Evolutionary conservation across 1,140 invertebrate species (phyloP).

Genomic region (Ganaspis sp.): DNA sequence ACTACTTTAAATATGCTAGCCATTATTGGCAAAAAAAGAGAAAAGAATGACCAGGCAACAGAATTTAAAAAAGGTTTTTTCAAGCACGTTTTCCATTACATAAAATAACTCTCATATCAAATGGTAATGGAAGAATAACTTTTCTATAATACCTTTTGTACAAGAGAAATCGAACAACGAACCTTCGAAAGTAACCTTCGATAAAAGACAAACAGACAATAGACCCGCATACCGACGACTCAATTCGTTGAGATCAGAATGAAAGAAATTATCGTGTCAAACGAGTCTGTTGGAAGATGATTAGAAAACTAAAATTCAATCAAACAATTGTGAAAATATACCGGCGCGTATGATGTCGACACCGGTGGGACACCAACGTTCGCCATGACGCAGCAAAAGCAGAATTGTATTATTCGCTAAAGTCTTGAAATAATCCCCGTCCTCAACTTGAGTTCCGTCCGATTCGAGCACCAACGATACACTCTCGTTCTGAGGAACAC

Average conservation of each 20-base stretch:
- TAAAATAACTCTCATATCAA: background rate
- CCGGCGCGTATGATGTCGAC: slow-evolving; percentile 95
- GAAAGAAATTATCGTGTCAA: background rate
- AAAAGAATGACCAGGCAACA: too few species aligned
- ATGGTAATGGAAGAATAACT: background rate
- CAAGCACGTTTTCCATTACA: background rate
- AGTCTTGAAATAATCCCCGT: slow-evolving; percentile 95
- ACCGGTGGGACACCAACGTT: slow-evolving; percentile 93
- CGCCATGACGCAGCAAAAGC: slow-evolving; percentile 89
- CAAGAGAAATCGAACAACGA: background rate
- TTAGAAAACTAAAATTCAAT: background rate
- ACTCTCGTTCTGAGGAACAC: slow-evolving; percentile 87
- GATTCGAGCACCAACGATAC: slow-evolving; percentile 92
- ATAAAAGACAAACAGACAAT: background rate
- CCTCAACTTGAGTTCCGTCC: slow-evolving; percentile 96
- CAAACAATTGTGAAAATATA: slow-evolving; percentile 65
- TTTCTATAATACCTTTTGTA: background rate
- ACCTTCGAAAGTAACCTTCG: background rate
- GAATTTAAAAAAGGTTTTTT: too few species aligned
- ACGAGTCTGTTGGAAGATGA: slow-evolving; percentile 4
- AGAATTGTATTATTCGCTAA: slow-evolving; percentile 93
- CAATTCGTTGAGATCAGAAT: background rate
- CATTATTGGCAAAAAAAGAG: too few species aligned
- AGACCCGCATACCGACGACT: background rate
- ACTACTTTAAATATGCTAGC: too few species aligned